These are phyloP conservation scores for Oscheius sp. DNA, from an alignment of 1,140 invertebrate species.

Conservation along the genomic window DNA sequence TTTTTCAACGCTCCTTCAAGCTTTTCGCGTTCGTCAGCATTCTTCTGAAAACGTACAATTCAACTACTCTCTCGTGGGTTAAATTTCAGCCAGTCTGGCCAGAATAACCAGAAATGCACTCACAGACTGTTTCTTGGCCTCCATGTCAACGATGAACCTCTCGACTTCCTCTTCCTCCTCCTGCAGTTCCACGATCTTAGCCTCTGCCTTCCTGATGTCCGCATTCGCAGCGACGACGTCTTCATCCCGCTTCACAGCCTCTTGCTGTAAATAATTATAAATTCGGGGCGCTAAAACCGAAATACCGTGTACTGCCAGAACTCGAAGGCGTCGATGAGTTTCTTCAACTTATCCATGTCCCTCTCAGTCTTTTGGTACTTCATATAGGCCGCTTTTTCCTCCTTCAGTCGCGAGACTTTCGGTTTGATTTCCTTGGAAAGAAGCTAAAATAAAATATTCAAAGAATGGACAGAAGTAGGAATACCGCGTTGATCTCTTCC, in stretches of 20 bases:
- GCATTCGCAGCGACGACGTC: conserved; percentile 4
- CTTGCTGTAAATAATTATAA: too few species aligned
- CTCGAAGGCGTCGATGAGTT: conserved; percentile 1
- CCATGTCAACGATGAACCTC: not conserved
- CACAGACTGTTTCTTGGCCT: conserved; percentile 18
- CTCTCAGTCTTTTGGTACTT: not conserved
- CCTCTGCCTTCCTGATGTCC: conserved; percentile 5
- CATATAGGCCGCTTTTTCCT: not conserved
- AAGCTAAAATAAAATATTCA: conserved; percentile 5
- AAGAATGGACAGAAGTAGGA: not conserved
- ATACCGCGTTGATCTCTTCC: conserved; percentile 73
- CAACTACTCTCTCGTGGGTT: too few species aligned
- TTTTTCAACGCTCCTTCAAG: not conserved
- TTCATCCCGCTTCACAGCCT: not conserved
- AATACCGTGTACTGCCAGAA: not conserved
- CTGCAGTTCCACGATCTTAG: conserved; percentile 37
- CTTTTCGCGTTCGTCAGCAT: not conserved
- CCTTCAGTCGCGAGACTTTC: conserved; percentile 24
- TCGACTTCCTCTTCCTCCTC: conserved; percentile 32
- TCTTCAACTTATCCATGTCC: not conserved
- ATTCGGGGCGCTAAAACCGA: not conserved
- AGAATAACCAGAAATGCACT: too few species aligned
- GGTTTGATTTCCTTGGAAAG: not conserved
- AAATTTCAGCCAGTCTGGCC: too few species aligned
- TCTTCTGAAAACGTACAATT: not conserved